Base-by-base conservation (phyloP, 1,140 invertebrate species). In the Bombus polaris region DNA sequence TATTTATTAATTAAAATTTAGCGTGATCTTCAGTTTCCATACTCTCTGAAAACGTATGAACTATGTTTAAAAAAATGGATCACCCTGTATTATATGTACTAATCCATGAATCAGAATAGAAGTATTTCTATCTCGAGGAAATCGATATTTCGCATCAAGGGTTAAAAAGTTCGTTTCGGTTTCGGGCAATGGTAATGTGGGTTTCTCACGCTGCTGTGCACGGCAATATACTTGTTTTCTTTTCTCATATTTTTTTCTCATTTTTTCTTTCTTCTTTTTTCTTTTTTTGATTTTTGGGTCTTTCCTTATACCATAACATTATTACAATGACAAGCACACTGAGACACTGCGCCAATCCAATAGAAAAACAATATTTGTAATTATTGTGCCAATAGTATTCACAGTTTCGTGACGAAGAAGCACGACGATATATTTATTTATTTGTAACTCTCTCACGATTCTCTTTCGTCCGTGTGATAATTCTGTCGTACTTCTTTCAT, bases 241-340 rank as follows among this genome's bases (percentile, higher is more conserved):
- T 35, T 2, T 32, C 13, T 72, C 59, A n/a, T n/a, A 28, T n/a
- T 62, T n/a, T n/a, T 62, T n/a, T 62, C 0, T 81, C 35, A 22
- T 70, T 39, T 59, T 57, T 13, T 37, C 25, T 39, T 53, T 1
- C 32, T 32, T 32, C 57, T 39, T 57, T 32, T 66, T 6, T 12
- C 3, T 39, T 47, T 53, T 28, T 78, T 83, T 73, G 75, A 83
- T 81, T 62, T 77, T 77, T 85, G 87, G 87, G 89, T 90, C 90
- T 90, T 70, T 71, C 44, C 42, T 62, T 44, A 70, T 35, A 84
- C 9, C 75, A 42, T 86, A 88, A 90, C 73, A 39, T 90, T 87
- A 85, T 77, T 62, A 90, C 85, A 89, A 91, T 80, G 87, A 92
- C 89, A 93, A 94, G 92, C 90, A 93, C 91, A 93, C 87, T 90